Evolutionary conservation across 2,113 vertebrate species (phyloP).

Genomic region (Pedionomus torquatus): DNA sequence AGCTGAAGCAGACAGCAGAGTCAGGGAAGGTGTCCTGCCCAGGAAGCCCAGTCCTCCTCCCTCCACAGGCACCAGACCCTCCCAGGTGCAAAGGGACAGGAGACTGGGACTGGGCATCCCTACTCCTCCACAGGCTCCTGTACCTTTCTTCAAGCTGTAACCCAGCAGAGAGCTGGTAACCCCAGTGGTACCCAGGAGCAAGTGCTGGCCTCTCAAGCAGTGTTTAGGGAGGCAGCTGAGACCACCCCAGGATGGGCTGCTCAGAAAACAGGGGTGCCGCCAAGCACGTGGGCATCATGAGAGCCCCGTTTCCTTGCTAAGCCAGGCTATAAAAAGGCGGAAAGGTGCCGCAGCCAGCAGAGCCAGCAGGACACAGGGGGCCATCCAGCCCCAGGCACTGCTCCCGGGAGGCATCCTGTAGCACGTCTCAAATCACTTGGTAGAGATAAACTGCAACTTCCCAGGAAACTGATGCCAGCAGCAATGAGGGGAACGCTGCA

Average conservation of each 20-base stretch:
- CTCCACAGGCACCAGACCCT: accelerated
- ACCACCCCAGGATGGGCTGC: not conserved
- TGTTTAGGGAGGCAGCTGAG: not conserved
- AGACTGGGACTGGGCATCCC: not conserved
- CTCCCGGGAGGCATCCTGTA: not conserved
- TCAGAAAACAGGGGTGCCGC: not conserved
- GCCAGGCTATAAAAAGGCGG: not conserved
- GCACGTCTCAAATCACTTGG: constrained; percentile 32
- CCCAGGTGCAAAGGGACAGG: not conserved
- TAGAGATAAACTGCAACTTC: not conserved
- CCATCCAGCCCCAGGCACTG: not conserved
- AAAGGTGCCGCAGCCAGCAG: not conserved
- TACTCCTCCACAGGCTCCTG: not conserved
- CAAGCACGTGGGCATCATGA: not conserved
- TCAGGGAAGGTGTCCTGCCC: accelerated
- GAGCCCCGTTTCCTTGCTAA: constrained; percentile 3
- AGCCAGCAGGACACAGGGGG: not conserved
- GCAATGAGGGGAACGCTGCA: not conserved
- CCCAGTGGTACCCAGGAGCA: not conserved
- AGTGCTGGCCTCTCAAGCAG: not conserved
- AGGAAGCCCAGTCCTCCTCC: not conserved
- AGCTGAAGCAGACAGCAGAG: not conserved
- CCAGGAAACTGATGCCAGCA: not conserved
- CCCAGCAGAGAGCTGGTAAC: not conserved
- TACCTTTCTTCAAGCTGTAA: not conserved